A percentile compares a stretch with the other conserved stretches of the same genome.
Conservation (phyloP, 1,140 invertebrate genomes). For the Procambarus clarkii region DNA sequence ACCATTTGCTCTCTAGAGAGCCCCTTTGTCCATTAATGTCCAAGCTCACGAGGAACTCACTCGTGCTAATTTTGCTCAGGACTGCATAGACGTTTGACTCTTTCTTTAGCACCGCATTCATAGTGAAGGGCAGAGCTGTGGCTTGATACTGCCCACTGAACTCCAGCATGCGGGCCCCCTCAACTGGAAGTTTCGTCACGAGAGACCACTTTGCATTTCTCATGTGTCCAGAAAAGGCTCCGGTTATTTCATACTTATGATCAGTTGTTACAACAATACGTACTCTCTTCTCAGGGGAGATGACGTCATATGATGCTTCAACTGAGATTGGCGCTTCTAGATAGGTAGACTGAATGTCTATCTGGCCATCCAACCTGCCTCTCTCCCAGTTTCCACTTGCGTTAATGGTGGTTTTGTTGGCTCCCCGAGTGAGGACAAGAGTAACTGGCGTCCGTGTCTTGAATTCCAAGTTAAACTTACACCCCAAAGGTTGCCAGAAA, state of each 20-base stretch:
- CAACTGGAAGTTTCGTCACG: constrained; percentile 1
- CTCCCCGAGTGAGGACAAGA: constrained; percentile 24
- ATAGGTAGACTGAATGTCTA: constrained; percentile 33
- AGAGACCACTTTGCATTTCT: constrained; percentile 23
- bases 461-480: constrained; percentile 32
- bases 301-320: constrained; percentile 32
- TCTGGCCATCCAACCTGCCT: background rate
- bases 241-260: constrained; percentile 32
- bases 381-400: constrained; percentile 14
- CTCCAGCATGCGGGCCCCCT: background rate
- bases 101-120: background rate
- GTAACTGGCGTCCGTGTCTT: background rate
- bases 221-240: constrained; percentile 11
- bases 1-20: constrained; percentile 18
- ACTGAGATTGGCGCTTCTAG: constrained; percentile 12
- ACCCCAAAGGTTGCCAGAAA: constrained; percentile 59
- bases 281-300: constrained; percentile 3
- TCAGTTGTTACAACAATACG: background rate
- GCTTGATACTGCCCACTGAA: constrained; percentile 32
- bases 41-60: background rate
- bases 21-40: constrained; percentile 30
- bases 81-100: constrained; percentile 22
- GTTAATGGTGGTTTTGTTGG: constrained; percentile 35
- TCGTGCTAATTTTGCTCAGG: background rate
- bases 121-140: constrained; percentile 23